A percentile compares a stretch with the other conserved stretches of the same genome.
Evolutionary conservation across 1,140 invertebrate species (phyloP).

Genomic region (Drosophila athabasca): DNA sequence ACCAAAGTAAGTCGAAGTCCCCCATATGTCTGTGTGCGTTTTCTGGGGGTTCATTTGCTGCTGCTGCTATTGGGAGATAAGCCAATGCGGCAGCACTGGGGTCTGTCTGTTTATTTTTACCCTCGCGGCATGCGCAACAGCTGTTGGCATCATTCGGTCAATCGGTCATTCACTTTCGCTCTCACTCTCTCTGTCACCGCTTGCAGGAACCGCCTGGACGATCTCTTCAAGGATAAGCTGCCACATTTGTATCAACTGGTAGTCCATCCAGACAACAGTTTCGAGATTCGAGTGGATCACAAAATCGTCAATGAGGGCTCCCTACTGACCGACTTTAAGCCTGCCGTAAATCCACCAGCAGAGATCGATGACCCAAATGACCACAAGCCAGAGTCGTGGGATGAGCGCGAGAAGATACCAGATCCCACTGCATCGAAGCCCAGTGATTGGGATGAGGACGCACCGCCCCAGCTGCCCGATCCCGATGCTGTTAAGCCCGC

Average conservation of each 20-base stretch:
- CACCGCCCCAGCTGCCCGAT: constrained; percentile 95
- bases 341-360: constrained; percentile 96
- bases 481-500: constrained; percentile 93
- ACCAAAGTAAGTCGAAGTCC: constrained; percentile 86
- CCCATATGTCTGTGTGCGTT: background rate
- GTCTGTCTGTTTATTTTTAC: constrained; percentile 32
- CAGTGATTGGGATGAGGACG: constrained; percentile 97
- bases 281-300: constrained; percentile 89
- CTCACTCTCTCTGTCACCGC: constrained; percentile 3
- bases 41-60: too few relatives aligned
- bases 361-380: constrained; percentile 98
- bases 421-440: constrained; percentile 95
- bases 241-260: constrained; percentile 97
- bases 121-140: background rate
- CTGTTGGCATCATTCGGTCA: too few relatives aligned
- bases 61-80: background rate
- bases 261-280: constrained; percentile 94
- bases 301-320: constrained; percentile 93
- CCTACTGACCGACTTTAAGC: constrained; percentile 94
- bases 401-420: constrained; percentile 97
- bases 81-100: constrained; percentile 2
- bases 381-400: constrained; percentile 96
- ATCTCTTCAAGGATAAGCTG: constrained; percentile 96
- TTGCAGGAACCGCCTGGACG: constrained; percentile 90
- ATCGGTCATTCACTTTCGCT: constrained; percentile 41